Conservation (phyloP, 2,888 invertebrate genomes). For the Hermaeophaga mercurialis region DNA sequence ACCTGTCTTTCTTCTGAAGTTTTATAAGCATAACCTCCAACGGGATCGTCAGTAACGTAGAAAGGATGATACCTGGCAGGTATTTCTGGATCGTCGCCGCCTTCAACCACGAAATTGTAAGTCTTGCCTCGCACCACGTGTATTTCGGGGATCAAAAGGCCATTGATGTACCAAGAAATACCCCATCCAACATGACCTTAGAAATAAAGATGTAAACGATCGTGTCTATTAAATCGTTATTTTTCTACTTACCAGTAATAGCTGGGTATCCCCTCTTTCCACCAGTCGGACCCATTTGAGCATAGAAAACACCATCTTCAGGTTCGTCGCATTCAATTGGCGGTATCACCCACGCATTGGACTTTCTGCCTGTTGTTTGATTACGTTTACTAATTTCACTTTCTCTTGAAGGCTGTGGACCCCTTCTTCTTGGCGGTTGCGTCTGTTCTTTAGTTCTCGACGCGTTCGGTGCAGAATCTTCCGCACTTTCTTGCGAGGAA, state of each 20-base stretch:
- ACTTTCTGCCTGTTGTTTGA: slow-evolving; percentile 66
- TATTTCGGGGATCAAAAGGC: slow-evolving; percentile 88
- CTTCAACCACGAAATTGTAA: slow-evolving; percentile 88
- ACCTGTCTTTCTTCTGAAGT: slow-evolving; percentile 81
- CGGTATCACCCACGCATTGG: slow-evolving; percentile 83
- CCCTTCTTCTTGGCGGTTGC: slow-evolving; percentile 30
- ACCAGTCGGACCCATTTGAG: slow-evolving; percentile 92
- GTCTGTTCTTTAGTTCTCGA: slow-evolving; percentile 34
- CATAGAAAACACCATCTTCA: slow-evolving; percentile 88
- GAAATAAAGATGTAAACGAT: neutral
- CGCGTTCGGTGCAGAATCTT: slow-evolving; percentile 39
- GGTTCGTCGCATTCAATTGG: slow-evolving; percentile 88
- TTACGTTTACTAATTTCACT: slow-evolving; percentile 56
- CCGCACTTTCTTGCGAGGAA: slow-evolving; percentile 29
- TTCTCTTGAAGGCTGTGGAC: slow-evolving; percentile 30
- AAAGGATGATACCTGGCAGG: slow-evolving; percentile 91
- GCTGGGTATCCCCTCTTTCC: slow-evolving; percentile 89
- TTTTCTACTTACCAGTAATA: slow-evolving; percentile 70
- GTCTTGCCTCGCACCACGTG: slow-evolving; percentile 84
- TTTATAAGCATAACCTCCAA: slow-evolving; percentile 89
- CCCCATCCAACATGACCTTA: slow-evolving; percentile 93
- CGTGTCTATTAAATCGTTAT: neutral
- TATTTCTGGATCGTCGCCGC: slow-evolving; percentile 76
- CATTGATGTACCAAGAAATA: slow-evolving; percentile 93
- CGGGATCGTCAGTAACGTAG: slow-evolving; percentile 89